Evolutionary conservation across 2,113 vertebrate species (phyloP), one percentile per base, ranked within the genome.

Genomic region (Chaetodon auriga): DNA sequence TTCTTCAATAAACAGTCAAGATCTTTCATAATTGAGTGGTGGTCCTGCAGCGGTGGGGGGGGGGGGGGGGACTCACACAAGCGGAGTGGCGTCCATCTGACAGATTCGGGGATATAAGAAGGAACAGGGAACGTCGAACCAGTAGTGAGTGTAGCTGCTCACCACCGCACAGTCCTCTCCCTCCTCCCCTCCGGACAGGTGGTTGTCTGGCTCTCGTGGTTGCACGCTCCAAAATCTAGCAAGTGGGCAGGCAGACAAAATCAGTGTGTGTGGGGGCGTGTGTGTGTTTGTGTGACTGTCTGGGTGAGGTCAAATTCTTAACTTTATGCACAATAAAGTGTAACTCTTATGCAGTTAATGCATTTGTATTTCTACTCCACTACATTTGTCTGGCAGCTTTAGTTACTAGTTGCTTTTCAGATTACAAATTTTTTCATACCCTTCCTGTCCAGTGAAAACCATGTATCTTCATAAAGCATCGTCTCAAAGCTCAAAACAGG

Each of bases 131-230:
- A 86, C 75, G 1, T 83, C 61, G 5, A 4, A 60, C 70, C 79
- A 76, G 2, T 0, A 43, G 21, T 62, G 48, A 45, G 6, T 55
- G 60, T 36, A 23, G 69, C 77, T 72, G 69, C 85, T 46, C 60
- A 90, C 79, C 71, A 87, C 82, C 0, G 1, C 88, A 18, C 82
- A 87, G 79, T 87, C 80, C 63, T 90, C 83, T 75, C 77, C 89
- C 0, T 63, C 36, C 2, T 35, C 2, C 18, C 82, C 88, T 19
- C 18, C 54, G 0, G 76, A 48, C 25, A 0, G 0, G 25, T 81
- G 8, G 77, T 87, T 69, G 62, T 86, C 82, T 15, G 57, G 77
- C 51, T 86, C 64, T 3, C 46, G 35, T 7, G 30, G 65, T 13
- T 1, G 0, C 1, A 0, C 13, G 9, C 82, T 23, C 82, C 85